Conservation (phyloP, 2,888 invertebrate species). For the Amphiduros pacificus region DNA sequence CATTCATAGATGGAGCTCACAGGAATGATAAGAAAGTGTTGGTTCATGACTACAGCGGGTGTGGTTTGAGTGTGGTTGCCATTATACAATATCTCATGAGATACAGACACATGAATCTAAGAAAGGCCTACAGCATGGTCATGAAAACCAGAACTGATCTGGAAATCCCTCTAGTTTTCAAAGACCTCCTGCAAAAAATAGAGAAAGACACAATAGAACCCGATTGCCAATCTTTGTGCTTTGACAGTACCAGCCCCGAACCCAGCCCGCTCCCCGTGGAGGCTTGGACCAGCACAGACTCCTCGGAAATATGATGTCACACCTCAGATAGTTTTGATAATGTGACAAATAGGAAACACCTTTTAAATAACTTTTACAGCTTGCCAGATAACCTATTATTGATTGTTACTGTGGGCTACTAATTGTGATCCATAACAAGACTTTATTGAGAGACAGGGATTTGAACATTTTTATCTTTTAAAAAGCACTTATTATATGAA, state of each 20-base stretch:
- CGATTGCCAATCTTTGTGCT: constrained; percentile 8
- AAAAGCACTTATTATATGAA: no score
- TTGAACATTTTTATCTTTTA: no score
- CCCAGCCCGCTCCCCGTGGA: not conserved
- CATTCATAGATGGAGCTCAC: constrained; percentile 49
- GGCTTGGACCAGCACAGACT: constrained; percentile 1
- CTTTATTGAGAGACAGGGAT: no score
- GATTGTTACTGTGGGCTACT: no score
- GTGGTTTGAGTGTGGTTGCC: constrained; percentile 42
- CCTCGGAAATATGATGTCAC: no score
- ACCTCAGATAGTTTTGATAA: no score
- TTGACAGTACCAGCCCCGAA: not conserved
- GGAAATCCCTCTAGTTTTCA: not conserved
- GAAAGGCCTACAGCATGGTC: constrained; percentile 42
- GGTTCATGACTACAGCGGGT: constrained; percentile 46
- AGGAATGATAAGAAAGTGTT: constrained; percentile 40
- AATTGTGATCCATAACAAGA: no score
- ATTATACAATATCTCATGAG: constrained; percentile 51
- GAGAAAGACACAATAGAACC: not conserved
- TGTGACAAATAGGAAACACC: no score
- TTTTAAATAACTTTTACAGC: no score
- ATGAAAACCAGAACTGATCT: constrained; percentile 34
- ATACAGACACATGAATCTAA: constrained; percentile 36
- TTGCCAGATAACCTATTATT: no score
- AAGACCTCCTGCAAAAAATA: constrained; percentile 11